Percentiles rank a stretch among this genome's conserved stretches.
phyloP scores from a whole-genome alignment of 2,888 invertebrate genomes.

The Molorchus minor region DNA sequence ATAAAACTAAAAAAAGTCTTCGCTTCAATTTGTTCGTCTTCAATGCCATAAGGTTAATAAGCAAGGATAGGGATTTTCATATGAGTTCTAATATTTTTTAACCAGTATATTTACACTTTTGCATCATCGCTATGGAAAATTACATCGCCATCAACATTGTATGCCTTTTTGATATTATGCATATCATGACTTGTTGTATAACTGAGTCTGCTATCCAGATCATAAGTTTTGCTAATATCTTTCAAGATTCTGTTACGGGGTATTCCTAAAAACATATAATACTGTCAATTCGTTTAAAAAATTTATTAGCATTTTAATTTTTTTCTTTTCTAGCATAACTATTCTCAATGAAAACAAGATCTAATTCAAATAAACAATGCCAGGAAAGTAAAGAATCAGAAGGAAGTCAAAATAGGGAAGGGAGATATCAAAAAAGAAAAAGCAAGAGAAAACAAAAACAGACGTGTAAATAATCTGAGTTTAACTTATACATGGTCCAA shows the following conservation, averaged over 20 bases:
- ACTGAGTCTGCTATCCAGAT: neutral
- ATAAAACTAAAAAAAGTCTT: constrained; percentile 15
- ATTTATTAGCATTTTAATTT: no score
- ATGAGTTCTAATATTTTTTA: constrained; percentile 3
- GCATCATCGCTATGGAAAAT: constrained; percentile 12
- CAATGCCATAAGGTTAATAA: constrained; percentile 5
- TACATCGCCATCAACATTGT: neutral
- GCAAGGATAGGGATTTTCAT: neutral
- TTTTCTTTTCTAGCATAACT: no score
- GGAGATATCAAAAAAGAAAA: constrained; percentile 10
- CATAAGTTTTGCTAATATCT: neutral
- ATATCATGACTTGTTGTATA: no score
- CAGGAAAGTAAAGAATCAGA: constrained; percentile 19
- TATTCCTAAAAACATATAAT: constrained; percentile 5
- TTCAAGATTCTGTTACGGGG: constrained; percentile 8
- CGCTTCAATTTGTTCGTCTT: neutral
- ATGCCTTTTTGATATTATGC: constrained; percentile 15
- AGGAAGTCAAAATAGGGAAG: constrained; percentile 8
- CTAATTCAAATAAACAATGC: constrained; percentile 19
- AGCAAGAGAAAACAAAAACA: constrained; percentile 10
- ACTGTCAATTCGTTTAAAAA: neutral
- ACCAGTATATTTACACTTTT: constrained; percentile 13
- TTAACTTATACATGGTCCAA: constrained; percentile 23
- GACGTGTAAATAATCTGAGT: constrained; percentile 20
- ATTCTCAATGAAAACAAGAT: constrained; percentile 27